Percentiles rank a stretch among this genome's conserved stretches.
Evolutionary conservation across 2,888 invertebrate species (phyloP).

Genomic region (Tetragonula carbonaria): DNA sequence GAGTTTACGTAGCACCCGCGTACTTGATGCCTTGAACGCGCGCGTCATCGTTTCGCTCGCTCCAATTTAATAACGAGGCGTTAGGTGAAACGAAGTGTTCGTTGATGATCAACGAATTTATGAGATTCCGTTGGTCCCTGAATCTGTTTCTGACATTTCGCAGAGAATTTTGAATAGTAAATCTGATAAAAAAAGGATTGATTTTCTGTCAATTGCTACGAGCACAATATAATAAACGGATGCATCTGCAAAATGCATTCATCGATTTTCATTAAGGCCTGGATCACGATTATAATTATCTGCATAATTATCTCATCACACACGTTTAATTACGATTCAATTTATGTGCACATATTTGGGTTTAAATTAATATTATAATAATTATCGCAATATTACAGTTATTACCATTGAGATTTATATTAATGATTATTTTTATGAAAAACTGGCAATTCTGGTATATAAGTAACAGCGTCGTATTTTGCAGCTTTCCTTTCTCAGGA

Average conservation of each 20-base stretch:
- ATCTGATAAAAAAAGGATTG: neutral
- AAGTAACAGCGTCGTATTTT: neutral
- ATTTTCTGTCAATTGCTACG: neutral
- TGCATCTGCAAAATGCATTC: too few relatives aligned
- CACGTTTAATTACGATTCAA: too few relatives aligned
- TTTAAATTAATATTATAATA: too few relatives aligned
- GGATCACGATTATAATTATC: too few relatives aligned
- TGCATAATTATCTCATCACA: too few relatives aligned
- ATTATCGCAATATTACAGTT: too few relatives aligned
- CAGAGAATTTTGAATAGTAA: neutral
- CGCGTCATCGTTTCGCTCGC: neutral
- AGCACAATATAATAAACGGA: too few relatives aligned
- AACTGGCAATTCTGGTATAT: neutral
- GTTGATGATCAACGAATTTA: neutral
- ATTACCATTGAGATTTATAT: too few relatives aligned
- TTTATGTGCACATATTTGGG: too few relatives aligned
- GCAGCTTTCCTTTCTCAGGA: neutral
- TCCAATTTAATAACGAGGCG: neutral
- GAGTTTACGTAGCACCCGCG: slow-evolving; percentile 1
- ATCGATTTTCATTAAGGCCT: too few relatives aligned
- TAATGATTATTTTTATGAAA: neutral
- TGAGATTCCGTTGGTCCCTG: neutral
- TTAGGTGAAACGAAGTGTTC: too few relatives aligned
- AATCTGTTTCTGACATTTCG: neutral
- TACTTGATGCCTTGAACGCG: neutral